Base-by-base conservation (phyloP, 2,797 vertebrate species). In the Sternotherus odoratus region DNA sequence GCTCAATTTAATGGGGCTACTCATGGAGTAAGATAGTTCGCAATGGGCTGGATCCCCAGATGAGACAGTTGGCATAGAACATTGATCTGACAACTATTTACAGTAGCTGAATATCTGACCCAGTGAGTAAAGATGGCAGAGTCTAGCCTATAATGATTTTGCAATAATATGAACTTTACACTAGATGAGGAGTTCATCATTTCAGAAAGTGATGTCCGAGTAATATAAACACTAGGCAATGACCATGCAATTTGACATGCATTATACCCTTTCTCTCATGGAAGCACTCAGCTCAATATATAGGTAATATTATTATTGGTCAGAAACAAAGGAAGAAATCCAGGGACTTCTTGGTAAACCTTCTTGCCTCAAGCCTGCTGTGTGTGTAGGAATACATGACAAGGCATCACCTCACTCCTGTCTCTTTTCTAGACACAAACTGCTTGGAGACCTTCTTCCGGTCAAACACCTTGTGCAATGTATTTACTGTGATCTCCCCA, bases 1-100 rank as follows among this genome's bases (percentile, higher is more conserved):
- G 50, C 72, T 94, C 72, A 94, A 92, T 93, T 85, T 94, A 88
- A 79, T 16, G 75, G 56, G 46, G 69, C 60, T 96, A 91, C 69
- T 89, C 82, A 63, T 87, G 85, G 85, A 91, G 60, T 87, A 95
- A 90, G 81, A 78, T 89, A 92, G 91, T 92, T 92, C 83, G 89
- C 86, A 83, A 17, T 89, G 86, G 88, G 95, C 84, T 84, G 51
- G 28, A 81, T 84, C 93, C 90, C 92, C 82, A 50, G 43, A 63
- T 36, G 36, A 48, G 57, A 43, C 56, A 56, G 53, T 78, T 60
- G 84, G 82, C 86, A 79, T 53, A 93, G 90, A 81, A 69, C 23
- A 88, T n/a, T 78, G 49, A 89, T 77, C 78, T 88, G 89, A 46
- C 74, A 95, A 53, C 72, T 81, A 85, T 75, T 82, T 89, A 82